phyloP scores from a whole-genome alignment of 2,113 vertebrate species.

The Tursiops truncatus region DNA sequence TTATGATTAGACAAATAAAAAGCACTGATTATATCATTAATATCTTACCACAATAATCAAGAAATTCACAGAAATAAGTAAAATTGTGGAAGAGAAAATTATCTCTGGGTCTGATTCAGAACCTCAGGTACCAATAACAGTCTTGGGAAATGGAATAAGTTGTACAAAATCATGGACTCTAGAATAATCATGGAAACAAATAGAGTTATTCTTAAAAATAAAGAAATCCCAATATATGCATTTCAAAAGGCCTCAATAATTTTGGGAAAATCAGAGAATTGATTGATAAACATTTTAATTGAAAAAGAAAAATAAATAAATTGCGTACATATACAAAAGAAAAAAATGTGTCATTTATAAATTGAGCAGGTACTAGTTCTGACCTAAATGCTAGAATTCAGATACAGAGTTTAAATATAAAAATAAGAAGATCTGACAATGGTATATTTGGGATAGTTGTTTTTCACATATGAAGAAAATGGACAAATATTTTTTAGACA shows the following conservation, averaged over 20 bases:
- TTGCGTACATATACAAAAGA: background rate
- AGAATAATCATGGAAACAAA: background rate
- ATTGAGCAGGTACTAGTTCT: background rate
- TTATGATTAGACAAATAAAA: background rate
- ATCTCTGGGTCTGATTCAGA: background rate
- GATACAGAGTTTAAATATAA: background rate
- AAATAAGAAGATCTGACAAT: background rate
- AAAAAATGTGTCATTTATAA: background rate
- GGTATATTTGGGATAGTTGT: no score
- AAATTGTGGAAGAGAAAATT: background rate
- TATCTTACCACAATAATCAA: background rate
- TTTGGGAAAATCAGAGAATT: background rate
- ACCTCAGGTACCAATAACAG: background rate
- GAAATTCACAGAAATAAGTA: background rate
- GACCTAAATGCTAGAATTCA: background rate
- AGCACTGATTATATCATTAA: background rate
- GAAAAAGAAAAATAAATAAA: background rate
- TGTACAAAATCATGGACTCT: background rate
- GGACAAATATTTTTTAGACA: background rate
- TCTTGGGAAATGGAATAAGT: background rate
- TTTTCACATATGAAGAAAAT: background rate
- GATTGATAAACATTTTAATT: background rate
- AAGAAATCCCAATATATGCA: background rate
- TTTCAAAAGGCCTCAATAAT: background rate
- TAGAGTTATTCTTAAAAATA: background rate